Evolutionary conservation across 2,113 vertebrate species (phyloP), one percentile per base, ranked within the genome.

Genomic region (Podarcis cretensis): DNA sequence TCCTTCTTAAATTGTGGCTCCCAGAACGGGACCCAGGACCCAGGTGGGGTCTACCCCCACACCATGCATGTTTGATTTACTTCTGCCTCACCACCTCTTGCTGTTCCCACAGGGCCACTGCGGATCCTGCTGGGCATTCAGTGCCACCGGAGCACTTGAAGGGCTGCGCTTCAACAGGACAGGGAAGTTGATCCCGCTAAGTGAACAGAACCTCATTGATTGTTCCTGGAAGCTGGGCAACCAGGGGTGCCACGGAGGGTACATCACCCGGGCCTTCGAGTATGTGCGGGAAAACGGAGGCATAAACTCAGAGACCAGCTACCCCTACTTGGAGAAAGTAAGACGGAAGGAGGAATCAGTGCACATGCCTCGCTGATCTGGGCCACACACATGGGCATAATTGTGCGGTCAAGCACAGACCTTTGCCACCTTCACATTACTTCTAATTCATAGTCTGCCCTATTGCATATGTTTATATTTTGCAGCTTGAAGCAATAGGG

Each of bases 181-280:
- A 0, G 63, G 93, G 27, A 73, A 74, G 88, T 87, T 89, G 91
- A 65, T 12, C 16, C 73, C 73, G 48, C 93, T 96, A 85, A 96
- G 95, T 0, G 94, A 96, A 84, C 96, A 96, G 92, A 95, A 95
- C 91, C 94, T 96, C 86, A 86, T 96, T 0, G 95, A 96, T 85
- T 96, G 95, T 32, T 89, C 91, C 76, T 37, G 69, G 10, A 76
- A 65, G 2, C 84, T 91, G 88, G 93, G 92, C 37, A 94, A 94
- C 92, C 0, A 8, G 0, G 92, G 94, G 63, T 96, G 95, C 37
- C 20, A 0, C 0, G 94, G 95, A 0, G 94, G 96, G 14, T 86
- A 12, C 76, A 32, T 92, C 78, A 73, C 27, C 1, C 1, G 0
- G 0, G 95, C 96, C 86, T 96, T 95, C 81, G 63, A 88, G 43